A percentile compares a stretch with the other conserved stretches of the same genome.
Conservation (phyloP, 1,140 invertebrate species). For the Coelopa frigida region DNA sequence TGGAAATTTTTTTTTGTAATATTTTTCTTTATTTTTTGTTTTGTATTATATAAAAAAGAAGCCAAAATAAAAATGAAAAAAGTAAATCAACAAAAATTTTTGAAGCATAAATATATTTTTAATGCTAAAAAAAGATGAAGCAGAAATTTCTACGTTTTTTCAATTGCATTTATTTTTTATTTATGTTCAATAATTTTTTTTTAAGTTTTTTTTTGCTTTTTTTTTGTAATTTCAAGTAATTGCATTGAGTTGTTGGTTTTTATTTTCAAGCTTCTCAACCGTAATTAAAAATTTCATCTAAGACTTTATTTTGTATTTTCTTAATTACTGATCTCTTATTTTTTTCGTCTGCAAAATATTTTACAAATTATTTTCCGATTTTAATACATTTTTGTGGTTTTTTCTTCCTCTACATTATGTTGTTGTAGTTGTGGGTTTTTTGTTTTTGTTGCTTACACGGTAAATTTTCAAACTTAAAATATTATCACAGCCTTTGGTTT, state of each 20-base stretch:
- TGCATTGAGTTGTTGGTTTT: conserved; percentile 3
- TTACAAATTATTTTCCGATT: conserved; percentile 5
- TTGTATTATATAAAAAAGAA: conserved; percentile 5
- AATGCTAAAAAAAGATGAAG: neutral
- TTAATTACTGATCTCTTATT: neutral
- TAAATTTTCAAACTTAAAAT: conserved; percentile 13
- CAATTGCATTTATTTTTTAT: conserved; percentile 7
- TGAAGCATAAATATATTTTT: conserved; percentile 1
- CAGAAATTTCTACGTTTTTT: neutral
- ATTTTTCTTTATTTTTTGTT: conserved; percentile 9
- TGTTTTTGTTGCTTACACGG: conserved; percentile 2
- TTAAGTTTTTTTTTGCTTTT: conserved; percentile 8
- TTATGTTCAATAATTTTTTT: conserved; percentile 10
- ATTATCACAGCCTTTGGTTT: conserved; percentile 17
- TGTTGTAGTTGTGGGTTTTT: conserved; percentile 1
- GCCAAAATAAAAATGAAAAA: conserved; percentile 7
- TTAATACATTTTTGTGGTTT: conserved; percentile 4
- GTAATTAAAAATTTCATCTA: conserved; percentile 5
- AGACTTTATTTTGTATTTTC: neutral
- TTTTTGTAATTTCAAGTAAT: conserved; percentile 8
- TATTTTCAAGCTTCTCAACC: conserved; percentile 1
- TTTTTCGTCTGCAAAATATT: conserved; percentile 2
- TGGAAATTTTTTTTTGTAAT: conserved; percentile 5
- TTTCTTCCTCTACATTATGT: conserved; percentile 3
- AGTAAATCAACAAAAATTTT: neutral